phyloP scores from a whole-genome alignment of 2,113 vertebrate genomes.

The Psettodes erumei region DNA sequence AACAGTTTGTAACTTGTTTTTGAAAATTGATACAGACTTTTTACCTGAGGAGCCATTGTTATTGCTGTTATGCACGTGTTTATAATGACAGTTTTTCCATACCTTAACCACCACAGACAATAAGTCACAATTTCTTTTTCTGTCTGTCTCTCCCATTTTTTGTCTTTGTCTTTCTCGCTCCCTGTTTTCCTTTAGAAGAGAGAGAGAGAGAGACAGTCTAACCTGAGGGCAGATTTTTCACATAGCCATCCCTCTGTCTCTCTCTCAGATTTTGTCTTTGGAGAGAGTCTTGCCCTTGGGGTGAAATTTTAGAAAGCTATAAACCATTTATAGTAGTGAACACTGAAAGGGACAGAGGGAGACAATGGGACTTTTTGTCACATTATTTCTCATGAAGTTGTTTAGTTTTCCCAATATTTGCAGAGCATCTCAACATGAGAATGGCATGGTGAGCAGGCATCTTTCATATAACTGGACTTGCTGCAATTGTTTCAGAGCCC shows the following conservation, averaged over 20 bases:
- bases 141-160: background rate
- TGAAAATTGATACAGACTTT: too few relatives aligned
- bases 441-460: too few relatives aligned
- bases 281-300: slow-evolving; percentile 44
- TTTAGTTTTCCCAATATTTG: background rate
- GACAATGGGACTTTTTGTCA: background rate
- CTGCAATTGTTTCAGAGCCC: background rate
- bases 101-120: too few relatives aligned
- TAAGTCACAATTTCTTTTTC: too few relatives aligned
- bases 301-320: slow-evolving; percentile 52
- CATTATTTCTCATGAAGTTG: background rate
- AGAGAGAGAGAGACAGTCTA: slow-evolving; percentile 32
- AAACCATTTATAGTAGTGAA: slow-evolving; percentile 35
- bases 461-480: too few relatives aligned
- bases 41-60: too few relatives aligned
- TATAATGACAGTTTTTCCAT: too few relatives aligned
- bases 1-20: too few relatives aligned
- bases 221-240: slow-evolving; percentile 48
- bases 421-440: too few relatives aligned
- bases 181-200: background rate
- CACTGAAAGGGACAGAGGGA: background rate
- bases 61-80: too few relatives aligned
- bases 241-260: background rate
- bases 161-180: background rate
- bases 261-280: slow-evolving; percentile 35